Evolutionary conservation across 2,888 invertebrate species (phyloP), one percentile per base, ranked within the genome.

Genomic region (Brachyopa scutellaris): DNA sequence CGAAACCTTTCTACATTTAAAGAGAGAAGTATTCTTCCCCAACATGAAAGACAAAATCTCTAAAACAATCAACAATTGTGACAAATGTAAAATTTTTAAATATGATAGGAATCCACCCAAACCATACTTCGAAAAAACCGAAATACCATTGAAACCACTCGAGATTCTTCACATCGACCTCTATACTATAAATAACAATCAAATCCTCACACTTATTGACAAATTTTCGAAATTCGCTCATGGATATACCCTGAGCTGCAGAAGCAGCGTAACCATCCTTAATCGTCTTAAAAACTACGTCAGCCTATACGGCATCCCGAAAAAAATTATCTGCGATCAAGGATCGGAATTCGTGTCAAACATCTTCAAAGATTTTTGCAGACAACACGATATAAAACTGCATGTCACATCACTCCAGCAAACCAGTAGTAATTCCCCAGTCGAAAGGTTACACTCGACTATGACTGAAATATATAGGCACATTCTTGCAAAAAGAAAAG

Each of bases 91-190:
- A 26, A 26, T 6, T 26, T 26, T 26, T 6, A 26, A 26, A 26
- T 26, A 26, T 26, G 26, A 26, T 26, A 26, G 26, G 6, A 26
- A 26, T 6, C 26, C 26, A 5, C 26, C 26, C 26, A 26, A 26
- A 26, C 26, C 26, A 5, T 26, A 26, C 3, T 84, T 77, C 21
- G 57, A 79, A 62, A 70, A 69, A 51, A 42, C 83, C 7, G 84
- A 80, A 78, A 84, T 33, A 6, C 84, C 84, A 6, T 19, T 4
- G 9, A 78, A 72, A 78, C 80, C 78, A 0, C 36, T 84, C 3
- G 79, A 85, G 1, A 83, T 80, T 7, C 13, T 76, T 38, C 82
- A 85, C 21, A 80, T 84, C 2, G 80, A 84, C n/a, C 19, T 85
- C 2, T 80, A 80, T 23, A 80, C 23, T 8, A 74, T 80, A 11